Evolutionary conservation across 2,797 vertebrate species (phyloP).

Genomic region (Pseudocheirus occidentalis): DNA sequence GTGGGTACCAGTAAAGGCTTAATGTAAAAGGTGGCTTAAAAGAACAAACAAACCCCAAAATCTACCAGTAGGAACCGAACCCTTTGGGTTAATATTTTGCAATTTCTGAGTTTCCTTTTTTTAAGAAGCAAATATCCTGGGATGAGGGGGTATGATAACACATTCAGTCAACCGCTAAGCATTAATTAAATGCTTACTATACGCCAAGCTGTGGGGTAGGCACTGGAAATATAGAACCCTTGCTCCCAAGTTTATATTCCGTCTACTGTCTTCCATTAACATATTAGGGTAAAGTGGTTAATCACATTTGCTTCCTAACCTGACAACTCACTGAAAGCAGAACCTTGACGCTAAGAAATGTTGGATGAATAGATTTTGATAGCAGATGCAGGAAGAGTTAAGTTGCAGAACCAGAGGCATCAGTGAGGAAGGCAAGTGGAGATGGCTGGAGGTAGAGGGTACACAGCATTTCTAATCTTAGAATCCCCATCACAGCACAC

Average conservation of each 20-base stretch:
- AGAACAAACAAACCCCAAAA: background rate
- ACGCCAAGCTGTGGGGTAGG: background rate
- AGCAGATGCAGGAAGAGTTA: background rate
- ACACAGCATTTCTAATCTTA: background rate
- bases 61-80: background rate
- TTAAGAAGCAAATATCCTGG: background rate
- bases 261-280: background rate
- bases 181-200: background rate
- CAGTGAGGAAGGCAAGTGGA: background rate
- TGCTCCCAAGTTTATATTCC: background rate
- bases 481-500: background rate
- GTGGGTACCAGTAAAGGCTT: background rate
- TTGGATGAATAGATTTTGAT: background rate
- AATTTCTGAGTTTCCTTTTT: background rate
- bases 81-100: background rate
- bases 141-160: background rate
- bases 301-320: background rate
- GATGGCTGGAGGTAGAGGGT: background rate
- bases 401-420: fast-evolving
- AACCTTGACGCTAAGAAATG: background rate
- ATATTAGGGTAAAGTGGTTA: background rate
- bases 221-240: background rate
- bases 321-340: background rate
- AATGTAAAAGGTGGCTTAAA: background rate
- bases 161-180: background rate